Percentiles rank a stretch among this genome's conserved stretches.
Conservation (phyloP, 2,113 vertebrate species). For the Crotalus horridus region DNA sequence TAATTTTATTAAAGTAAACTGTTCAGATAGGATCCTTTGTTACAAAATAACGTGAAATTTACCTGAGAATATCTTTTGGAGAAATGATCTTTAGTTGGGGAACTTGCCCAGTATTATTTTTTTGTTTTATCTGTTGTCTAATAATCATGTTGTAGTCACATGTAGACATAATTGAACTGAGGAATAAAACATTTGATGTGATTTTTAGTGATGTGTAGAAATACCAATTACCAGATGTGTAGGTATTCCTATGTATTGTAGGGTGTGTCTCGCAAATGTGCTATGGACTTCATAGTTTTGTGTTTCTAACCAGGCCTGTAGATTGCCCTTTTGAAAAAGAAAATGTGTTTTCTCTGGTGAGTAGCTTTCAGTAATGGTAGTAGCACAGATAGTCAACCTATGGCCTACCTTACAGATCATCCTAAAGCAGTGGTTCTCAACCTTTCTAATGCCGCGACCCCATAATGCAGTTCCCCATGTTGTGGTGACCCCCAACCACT, state of each 20-base stretch:
- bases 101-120: not conserved
- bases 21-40: not conserved
- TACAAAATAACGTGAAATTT: not conserved
- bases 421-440: no score
- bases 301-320: not conserved
- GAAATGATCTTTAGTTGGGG: not conserved
- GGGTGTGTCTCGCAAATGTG: not conserved
- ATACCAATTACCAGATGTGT: not conserved
- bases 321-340: not conserved
- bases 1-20: not conserved
- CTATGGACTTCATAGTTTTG: not conserved
- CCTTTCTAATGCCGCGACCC: no score
- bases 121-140: not conserved
- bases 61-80: not conserved
- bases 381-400: not conserved
- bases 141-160: not conserved
- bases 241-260: not conserved
- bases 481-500: no score
- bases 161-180: not conserved
- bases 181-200: not conserved
- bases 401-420: not conserved
- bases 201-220: not conserved
- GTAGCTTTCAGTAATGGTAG: not conserved
- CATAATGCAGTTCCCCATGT: no score
- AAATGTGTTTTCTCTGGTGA: not conserved